Evolutionary conservation across 1,140 invertebrate genomes (phyloP).

Genomic region (Teleogryllus occipitalis): DNA sequence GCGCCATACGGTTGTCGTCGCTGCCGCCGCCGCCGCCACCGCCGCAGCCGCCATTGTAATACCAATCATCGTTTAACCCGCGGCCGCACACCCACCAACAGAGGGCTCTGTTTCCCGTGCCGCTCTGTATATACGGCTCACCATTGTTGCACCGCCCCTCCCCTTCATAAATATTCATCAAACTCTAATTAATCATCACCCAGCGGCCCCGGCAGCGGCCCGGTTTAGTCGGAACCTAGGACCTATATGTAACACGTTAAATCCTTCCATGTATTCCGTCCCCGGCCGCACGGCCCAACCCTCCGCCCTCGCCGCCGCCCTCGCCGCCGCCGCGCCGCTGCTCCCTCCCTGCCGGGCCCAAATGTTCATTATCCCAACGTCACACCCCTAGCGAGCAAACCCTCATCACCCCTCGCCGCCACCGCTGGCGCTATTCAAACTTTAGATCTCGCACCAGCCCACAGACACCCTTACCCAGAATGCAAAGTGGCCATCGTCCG

Average conservation of each 20-base stretch:
- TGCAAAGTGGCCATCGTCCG: conserved; percentile 16
- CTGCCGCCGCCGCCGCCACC: background rate
- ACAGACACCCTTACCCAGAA: conserved; percentile 10
- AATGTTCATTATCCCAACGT: conserved; percentile 17
- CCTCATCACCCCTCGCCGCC: conserved; percentile 9
- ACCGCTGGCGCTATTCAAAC: conserved; percentile 11
- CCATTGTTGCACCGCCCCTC: conserved; percentile 13
- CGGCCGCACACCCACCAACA: background rate
- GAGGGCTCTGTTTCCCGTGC: conserved; percentile 7
- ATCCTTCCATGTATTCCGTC: background rate
- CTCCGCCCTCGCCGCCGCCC: background rate
- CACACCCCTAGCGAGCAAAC: conserved; percentile 11
- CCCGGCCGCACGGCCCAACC: too few relatives aligned
- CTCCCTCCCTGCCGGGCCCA: background rate
- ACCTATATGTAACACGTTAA: conserved; percentile 13
- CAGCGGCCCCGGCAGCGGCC: background rate
- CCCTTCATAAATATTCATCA: conserved; percentile 20
- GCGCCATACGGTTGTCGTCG: too few relatives aligned
- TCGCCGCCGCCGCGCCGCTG: background rate
- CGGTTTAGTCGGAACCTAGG: conserved; percentile 7
- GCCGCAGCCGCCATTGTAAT: conserved; percentile 15
- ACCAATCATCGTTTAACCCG: conserved; percentile 16
- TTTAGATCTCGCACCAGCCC: conserved; percentile 6
- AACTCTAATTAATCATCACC: conserved; percentile 21
- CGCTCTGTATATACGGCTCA: conserved; percentile 8